Base-by-base conservation (phyloP, 1,140 invertebrate genomes). In the Danaus plexippus region DNA sequence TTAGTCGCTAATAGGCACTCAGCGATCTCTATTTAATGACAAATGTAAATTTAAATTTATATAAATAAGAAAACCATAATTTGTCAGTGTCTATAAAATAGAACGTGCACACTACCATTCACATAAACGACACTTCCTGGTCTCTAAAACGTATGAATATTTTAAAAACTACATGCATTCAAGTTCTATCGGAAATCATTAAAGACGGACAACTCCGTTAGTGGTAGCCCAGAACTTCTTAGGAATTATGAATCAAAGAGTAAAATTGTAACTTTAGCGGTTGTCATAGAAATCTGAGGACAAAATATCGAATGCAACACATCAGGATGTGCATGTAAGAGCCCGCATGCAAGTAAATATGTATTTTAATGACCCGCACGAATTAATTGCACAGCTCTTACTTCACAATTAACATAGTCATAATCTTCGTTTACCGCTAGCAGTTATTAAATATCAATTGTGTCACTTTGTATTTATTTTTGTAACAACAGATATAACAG, bases 1-100 rank as follows among this genome's bases (percentile, higher is more conserved):
- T 60, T 54, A 57, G 12, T 32, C 40, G 59, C 52, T 64, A 64
- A 61, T 64, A 64, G 53, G 47, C 53, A 42, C 48, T 57, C 55
- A 51, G 41, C 55, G 43, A 49, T 45, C 40, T 50, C 57, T 49
- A 59, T 54, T 59, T 59, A 18, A 54, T 61, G 59, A 61, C 53
- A 55, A 55, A 52, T 61, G 59, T 47, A 42, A 56, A 55, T 58
- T 44, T 50, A 54, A 32, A 42, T 46, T 52, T 55, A 60, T 52
- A 54, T 49, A 47, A 52, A 55, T 40, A 15, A 42, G 47, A 50
- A 46, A 54, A 54, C 12, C 32, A 45, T 54, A 48, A 60, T 60
- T 51, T 54, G 55, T 60, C 52, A 15, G 32, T 60, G 59, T 60
- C 59, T 7, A 11, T 32, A 55, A 60, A 55, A 5, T 51, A 32